Conservation (phyloP, 2,797 vertebrate genomes). For the Rhabdophis nuchalis region DNA sequence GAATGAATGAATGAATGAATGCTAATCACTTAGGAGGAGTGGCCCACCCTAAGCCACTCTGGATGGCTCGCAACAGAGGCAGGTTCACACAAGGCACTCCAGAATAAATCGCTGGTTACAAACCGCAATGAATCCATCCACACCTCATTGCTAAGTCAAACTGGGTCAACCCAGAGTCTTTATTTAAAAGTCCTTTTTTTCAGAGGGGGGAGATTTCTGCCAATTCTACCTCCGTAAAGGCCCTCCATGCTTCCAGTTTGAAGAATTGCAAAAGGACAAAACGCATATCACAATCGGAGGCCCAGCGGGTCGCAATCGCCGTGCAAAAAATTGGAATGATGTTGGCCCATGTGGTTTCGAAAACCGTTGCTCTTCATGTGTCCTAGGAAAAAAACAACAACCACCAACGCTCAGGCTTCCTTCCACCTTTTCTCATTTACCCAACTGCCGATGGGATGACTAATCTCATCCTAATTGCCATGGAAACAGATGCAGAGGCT, state of each 20-base stretch:
- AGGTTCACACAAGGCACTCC: background rate
- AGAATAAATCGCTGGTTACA: background rate
- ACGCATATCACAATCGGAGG: background rate
- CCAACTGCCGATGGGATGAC: constrained; percentile 59
- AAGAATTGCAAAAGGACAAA: background rate
- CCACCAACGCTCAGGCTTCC: background rate
- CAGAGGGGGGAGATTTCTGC: no score
- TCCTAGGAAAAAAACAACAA: constrained; percentile 26
- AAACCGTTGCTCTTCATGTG: constrained; percentile 9
- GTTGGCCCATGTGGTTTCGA: background rate
- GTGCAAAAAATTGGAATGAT: constrained; percentile 13
- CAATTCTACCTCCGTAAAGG: background rate
- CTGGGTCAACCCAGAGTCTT: background rate
- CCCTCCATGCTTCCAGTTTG: background rate
- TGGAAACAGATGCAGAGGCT: constrained; percentile 86
- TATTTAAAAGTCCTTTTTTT: background rate
- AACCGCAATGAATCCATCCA: background rate
- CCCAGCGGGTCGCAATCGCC: constrained; percentile 27
- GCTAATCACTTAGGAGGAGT: no score
- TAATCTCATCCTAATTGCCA: constrained; percentile 79
- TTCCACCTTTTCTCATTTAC: constrained; percentile 53
- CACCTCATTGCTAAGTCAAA: background rate
- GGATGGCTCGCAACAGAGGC: no score
- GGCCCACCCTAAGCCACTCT: no score
- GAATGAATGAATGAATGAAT: no score